phyloP scores from a whole-genome alignment of 2,113 vertebrate species.

The Tachuris rubrigastra region DNA sequence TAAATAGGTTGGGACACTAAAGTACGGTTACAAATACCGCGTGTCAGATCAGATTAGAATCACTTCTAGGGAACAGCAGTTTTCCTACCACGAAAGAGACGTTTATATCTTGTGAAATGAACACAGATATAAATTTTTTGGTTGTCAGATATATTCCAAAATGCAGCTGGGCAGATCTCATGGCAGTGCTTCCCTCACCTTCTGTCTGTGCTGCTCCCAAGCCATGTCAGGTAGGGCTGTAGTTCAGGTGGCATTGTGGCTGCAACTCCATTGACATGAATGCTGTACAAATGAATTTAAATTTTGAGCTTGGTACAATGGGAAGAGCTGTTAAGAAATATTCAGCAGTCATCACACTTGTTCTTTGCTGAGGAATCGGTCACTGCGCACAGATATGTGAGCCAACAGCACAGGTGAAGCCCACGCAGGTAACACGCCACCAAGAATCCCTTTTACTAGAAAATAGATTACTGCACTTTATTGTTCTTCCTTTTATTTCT shows the following conservation, averaged over 20 bases:
- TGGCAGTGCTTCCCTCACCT: neutral
- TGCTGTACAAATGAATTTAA: neutral
- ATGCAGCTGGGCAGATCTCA: slow-evolving; percentile 68
- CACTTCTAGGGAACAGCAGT: slow-evolving; percentile 68
- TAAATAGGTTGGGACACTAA: slow-evolving; percentile 73
- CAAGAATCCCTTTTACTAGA: neutral
- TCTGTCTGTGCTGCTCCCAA: accelerated
- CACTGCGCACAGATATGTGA: neutral
- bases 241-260: neutral
- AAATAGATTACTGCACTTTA: slow-evolving; percentile 28
- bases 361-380: neutral
- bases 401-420: neutral
- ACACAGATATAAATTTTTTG: slow-evolving; percentile 52
- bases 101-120: slow-evolving; percentile 73
- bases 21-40: slow-evolving; percentile 71
- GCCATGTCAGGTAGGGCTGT: neutral
- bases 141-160: slow-evolving; percentile 38
- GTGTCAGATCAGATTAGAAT: slow-evolving; percentile 75
- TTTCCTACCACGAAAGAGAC: slow-evolving; percentile 60
- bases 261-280: neutral
- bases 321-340: neutral
- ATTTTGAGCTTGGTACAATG: neutral
- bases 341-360: neutral
- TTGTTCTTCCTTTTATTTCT: slow-evolving; percentile 59
- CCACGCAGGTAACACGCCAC: neutral